These are phyloP conservation scores for Penaeus vannamei DNA, from an alignment of 1,140 invertebrate species.

Conservation along the genomic window DNA sequence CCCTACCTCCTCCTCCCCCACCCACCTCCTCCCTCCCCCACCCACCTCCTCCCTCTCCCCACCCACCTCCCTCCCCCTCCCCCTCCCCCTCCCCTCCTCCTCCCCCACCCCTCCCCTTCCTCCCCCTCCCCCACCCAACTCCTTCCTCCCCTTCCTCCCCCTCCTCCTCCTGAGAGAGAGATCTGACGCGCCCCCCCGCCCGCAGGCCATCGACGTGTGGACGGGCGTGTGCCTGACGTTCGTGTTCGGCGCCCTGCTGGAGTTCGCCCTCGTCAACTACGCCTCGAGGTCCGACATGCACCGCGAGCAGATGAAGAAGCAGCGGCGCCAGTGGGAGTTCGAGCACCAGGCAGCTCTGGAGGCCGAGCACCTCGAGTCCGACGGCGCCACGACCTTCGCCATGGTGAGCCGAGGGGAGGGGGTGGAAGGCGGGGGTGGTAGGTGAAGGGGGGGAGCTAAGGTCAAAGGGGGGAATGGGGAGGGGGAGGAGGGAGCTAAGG, in stretches of 20 bases:
- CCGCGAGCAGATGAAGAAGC: constrained; percentile 48
- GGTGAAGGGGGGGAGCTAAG: background rate
- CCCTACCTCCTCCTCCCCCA: no score
- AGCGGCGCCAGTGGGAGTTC: constrained; percentile 80
- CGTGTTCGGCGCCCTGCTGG: constrained; percentile 53
- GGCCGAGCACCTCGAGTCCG: constrained; percentile 75
- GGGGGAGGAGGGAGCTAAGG: no score
- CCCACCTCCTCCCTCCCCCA: no score
- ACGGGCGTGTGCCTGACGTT: constrained; percentile 55
- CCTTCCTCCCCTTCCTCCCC: no score
- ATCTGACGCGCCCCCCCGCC: background rate
- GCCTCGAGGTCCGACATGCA: constrained; percentile 54
- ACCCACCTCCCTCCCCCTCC: background rate
- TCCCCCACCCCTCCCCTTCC: no score
- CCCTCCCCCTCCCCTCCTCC: no score
- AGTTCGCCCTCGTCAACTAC: constrained; percentile 56
- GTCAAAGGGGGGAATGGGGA: background rate
- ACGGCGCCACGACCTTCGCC: constrained; percentile 86
- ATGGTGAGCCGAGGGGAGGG: constrained; percentile 79
- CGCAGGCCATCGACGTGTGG: constrained; percentile 58
- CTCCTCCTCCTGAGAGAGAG: constrained; percentile 27
- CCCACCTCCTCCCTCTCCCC: no score
- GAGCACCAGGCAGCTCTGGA: constrained; percentile 86
- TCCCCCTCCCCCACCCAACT: no score
- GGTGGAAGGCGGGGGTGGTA: background rate